phyloP scores from a whole-genome alignment of 2,888 invertebrate species.

The Cantharis flavilabris region DNA sequence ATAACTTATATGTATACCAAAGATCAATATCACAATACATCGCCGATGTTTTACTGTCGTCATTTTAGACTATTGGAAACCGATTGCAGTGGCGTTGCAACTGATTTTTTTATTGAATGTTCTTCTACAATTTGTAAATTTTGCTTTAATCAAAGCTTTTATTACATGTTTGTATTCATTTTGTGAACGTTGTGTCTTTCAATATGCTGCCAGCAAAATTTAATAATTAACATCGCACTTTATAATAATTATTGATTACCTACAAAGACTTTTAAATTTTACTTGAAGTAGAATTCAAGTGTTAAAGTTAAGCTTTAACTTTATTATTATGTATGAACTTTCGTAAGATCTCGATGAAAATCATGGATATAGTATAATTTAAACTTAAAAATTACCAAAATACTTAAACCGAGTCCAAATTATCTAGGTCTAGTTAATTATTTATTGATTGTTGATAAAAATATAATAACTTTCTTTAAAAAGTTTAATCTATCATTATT shows the following conservation, averaged over 20 bases:
- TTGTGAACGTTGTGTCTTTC: neutral
- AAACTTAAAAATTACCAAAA: neutral
- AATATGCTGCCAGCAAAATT: neutral
- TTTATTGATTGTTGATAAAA: neutral
- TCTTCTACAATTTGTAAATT: neutral
- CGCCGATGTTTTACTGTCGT: neutral
- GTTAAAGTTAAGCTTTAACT: neutral
- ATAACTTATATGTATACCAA: neutral
- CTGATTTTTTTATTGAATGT: neutral
- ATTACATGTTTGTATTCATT: neutral
- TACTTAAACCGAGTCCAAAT: neutral
- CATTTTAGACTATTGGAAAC: neutral
- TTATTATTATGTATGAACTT: neutral
- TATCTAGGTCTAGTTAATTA: neutral
- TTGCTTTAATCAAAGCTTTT: neutral
- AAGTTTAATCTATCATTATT: neutral
- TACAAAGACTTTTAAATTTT: neutral
- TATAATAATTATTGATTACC: neutral
- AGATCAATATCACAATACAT: neutral
- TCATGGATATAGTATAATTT: neutral
- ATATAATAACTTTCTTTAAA: neutral
- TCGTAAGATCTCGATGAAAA: neutral
- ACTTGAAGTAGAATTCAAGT: neutral
- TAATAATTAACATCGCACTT: neutral
- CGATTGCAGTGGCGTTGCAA: neutral